A percentile compares a stretch with the other conserved stretches of the same genome.
These are phyloP conservation scores for Indri indri DNA, from an alignment of 2,113 vertebrate species.

Conservation along the genomic window DNA sequence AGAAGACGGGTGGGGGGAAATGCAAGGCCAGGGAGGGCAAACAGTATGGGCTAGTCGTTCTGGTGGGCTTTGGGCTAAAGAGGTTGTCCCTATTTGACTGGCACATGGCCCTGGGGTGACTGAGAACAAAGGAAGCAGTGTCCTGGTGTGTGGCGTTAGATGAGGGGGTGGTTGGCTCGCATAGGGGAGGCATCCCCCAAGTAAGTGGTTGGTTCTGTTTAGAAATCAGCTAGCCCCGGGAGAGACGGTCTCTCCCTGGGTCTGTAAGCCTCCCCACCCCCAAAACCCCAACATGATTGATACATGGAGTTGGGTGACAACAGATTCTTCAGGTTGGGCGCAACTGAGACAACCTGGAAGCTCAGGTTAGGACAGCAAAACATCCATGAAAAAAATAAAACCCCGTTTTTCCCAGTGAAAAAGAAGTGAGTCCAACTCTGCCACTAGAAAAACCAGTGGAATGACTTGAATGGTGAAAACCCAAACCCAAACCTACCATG, in stretches of 20 bases:
- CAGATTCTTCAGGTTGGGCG: not conserved
- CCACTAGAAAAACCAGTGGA: not conserved
- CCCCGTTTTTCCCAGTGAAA: not conserved
- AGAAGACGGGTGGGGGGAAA: not conserved
- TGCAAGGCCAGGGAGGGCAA: too few relatives aligned
- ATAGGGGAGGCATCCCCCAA: not conserved
- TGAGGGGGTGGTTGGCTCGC: too few relatives aligned
- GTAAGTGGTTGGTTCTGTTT: not conserved
- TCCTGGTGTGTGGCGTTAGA: not conserved
- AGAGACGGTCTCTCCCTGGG: not conserved
- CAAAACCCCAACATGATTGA: not conserved
- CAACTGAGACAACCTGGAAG: not conserved
- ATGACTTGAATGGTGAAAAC: not conserved
- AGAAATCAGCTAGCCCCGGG: not conserved
- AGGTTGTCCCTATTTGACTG: not conserved
- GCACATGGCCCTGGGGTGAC: not conserved
- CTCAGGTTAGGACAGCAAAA: not conserved
- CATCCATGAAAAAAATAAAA: not conserved
- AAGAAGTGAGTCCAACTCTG: not conserved
- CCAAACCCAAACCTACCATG: not conserved
- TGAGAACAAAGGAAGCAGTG: not conserved
- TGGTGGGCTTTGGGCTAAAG: fast-evolving
- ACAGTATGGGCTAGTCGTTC: fast-evolving
- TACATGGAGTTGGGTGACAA: not conserved
- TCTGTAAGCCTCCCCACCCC: not conserved